These are phyloP conservation scores for Diadromus collaris DNA, from an alignment of 2,888 invertebrate genomes.

Conservation along the genomic window DNA sequence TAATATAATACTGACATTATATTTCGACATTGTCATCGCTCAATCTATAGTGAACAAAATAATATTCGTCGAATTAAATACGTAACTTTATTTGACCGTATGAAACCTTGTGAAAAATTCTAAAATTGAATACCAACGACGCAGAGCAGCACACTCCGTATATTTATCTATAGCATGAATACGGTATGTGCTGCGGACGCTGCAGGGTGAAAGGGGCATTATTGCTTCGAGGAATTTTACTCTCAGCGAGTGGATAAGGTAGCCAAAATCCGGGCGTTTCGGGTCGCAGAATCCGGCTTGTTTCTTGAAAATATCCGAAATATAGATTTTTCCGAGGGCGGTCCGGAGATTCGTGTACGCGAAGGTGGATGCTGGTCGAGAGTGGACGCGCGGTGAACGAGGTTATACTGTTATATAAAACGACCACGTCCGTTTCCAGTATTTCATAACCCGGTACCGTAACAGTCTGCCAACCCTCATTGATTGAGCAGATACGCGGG, in stretches of 20 bases:
- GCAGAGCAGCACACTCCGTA: too few relatives aligned
- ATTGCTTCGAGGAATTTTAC: slow-evolving; percentile 11
- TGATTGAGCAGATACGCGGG: slow-evolving; percentile 72
- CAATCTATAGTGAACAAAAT: not conserved
- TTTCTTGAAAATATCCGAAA: slow-evolving; percentile 25
- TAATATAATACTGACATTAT: not conserved
- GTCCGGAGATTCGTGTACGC: not conserved
- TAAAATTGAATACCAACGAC: not conserved
- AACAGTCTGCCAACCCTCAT: slow-evolving; percentile 72
- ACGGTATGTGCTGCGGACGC: not conserved
- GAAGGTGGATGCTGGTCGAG: not conserved
- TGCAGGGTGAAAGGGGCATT: slow-evolving; percentile 1
- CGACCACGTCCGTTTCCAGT: slow-evolving; percentile 67
- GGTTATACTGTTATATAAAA: slow-evolving; percentile 64
- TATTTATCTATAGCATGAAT: not conserved
- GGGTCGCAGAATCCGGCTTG: not conserved
- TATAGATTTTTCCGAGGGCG: slow-evolving; percentile 16
- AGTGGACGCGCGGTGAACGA: not conserved
- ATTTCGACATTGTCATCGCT: not conserved
- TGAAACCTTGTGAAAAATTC: not conserved
- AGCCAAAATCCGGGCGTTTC: not conserved
- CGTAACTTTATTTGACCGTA: not conserved
- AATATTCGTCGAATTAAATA: not conserved
- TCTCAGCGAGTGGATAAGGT: not conserved
- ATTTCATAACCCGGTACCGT: slow-evolving; percentile 69